Evolutionary conservation across 35 echinoderm and acorn worm species (phyloP).

Genomic region (Strongylocentrotus purpuratus): DNA sequence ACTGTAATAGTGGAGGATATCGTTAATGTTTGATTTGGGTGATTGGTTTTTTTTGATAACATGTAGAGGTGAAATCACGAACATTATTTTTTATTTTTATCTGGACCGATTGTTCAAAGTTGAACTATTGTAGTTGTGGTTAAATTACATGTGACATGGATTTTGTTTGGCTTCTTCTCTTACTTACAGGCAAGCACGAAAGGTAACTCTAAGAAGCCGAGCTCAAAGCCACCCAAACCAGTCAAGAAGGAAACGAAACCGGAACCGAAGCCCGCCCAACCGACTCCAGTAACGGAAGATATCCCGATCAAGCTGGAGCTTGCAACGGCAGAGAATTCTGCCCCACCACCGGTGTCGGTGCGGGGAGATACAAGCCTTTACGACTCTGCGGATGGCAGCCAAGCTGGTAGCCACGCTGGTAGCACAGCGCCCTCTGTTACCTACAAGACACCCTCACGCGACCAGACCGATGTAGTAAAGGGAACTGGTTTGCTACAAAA

Average conservation of each 20-base stretch:
- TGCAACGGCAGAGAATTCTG: neutral
- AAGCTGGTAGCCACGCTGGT: neutral
- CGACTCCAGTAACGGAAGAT: neutral
- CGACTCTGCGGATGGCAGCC: neutral
- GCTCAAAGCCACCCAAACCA: neutral
- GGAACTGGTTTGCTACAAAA: neutral
- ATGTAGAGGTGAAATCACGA: no score
- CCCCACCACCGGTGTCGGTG: neutral
- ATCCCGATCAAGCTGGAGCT: neutral
- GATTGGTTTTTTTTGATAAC: no score
- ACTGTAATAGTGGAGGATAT: no score
- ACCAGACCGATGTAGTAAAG: neutral
- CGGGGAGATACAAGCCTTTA: neutral
- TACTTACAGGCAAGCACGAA: neutral
- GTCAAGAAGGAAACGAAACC: neutral
- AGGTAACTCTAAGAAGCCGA: neutral
- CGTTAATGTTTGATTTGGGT: no score
- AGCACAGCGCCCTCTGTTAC: neutral
- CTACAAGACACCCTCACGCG: neutral
- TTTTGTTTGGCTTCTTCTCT: neutral
- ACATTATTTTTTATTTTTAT: no score
- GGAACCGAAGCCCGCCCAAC: neutral
- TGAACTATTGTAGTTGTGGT: no score
- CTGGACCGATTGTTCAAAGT: no score
- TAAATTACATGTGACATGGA: neutral